Percentiles rank a stretch among this genome's conserved stretches.
Conservation (phyloP, 1,140 invertebrate genomes). For the Trinorchestia longiramus region DNA sequence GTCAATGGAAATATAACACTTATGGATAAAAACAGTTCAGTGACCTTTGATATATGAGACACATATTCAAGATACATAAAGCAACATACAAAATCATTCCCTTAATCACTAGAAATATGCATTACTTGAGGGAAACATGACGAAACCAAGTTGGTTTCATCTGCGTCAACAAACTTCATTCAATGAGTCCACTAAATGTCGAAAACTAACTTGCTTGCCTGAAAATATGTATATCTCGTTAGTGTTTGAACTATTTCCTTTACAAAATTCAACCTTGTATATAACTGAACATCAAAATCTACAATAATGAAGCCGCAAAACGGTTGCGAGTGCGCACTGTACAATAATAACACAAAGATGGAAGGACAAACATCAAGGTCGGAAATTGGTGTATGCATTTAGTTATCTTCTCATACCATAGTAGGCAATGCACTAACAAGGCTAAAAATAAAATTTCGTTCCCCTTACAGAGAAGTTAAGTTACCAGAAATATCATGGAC, state of each 20-base stretch:
- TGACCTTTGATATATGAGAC: too few relatives aligned
- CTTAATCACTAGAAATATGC: not conserved
- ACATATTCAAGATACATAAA: too few relatives aligned
- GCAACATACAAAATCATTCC: too few relatives aligned
- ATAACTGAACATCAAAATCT: not conserved
- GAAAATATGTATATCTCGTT: not conserved
- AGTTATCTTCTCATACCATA: not conserved
- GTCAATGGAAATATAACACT: not conserved
- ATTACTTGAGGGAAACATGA: not conserved
- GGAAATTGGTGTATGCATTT: not conserved
- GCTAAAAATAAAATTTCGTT: too few relatives aligned
- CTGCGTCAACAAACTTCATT: not conserved
- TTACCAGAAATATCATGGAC: too few relatives aligned
- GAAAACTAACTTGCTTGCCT: not conserved
- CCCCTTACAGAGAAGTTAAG: too few relatives aligned
- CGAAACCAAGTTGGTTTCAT: not conserved
- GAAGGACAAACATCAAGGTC: not conserved
- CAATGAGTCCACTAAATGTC: not conserved
- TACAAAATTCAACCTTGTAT: not conserved
- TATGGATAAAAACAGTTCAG: not conserved
- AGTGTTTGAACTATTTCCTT: not conserved
- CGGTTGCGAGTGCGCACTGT: not conserved
- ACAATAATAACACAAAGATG: not conserved
- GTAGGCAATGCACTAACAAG: not conserved
- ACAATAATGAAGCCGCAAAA: too few relatives aligned